These are phyloP conservation scores for Pharmacophagus antenor DNA, from an alignment of 2,888 invertebrate species.

Conservation along the genomic window DNA sequence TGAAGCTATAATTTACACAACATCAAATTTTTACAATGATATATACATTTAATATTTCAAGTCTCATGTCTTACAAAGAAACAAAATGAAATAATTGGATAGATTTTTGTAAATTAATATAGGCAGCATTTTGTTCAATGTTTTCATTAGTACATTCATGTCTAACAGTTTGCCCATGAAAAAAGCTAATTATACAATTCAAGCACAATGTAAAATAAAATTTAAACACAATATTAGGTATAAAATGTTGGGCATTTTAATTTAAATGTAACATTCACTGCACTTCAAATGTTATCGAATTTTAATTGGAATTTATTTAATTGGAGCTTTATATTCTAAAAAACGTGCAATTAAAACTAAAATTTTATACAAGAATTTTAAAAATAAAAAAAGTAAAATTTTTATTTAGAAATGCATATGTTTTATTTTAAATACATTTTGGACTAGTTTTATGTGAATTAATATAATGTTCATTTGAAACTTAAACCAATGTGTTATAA, in stretches of 20 bases:
- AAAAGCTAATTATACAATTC: background rate
- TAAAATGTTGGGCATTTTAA: background rate
- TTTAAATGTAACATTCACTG: background rate
- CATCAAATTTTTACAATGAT: background rate
- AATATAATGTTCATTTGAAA: slow-evolving; percentile 4
- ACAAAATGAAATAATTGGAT: background rate
- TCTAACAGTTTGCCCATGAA: background rate
- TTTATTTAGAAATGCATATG: background rate
- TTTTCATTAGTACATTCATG: background rate
- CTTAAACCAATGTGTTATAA: background rate
- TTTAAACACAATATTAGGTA: background rate
- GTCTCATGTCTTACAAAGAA: background rate
- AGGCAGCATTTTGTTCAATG: background rate
- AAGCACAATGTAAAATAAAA: background rate
- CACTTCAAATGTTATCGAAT: background rate
- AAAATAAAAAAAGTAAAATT: background rate
- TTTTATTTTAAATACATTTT: too few relatives aligned
- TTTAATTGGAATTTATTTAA: background rate
- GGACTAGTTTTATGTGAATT: background rate
- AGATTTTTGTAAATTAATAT: background rate
- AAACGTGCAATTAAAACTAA: background rate
- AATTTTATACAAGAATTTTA: too few relatives aligned
- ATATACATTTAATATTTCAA: background rate
- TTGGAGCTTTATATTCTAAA: too few relatives aligned
- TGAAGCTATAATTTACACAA: background rate